Percentiles rank a stretch among this genome's conserved stretches.
These are phyloP conservation scores for Chesias legatella DNA, from an alignment of 2,888 invertebrate genomes.

Conservation along the genomic window DNA sequence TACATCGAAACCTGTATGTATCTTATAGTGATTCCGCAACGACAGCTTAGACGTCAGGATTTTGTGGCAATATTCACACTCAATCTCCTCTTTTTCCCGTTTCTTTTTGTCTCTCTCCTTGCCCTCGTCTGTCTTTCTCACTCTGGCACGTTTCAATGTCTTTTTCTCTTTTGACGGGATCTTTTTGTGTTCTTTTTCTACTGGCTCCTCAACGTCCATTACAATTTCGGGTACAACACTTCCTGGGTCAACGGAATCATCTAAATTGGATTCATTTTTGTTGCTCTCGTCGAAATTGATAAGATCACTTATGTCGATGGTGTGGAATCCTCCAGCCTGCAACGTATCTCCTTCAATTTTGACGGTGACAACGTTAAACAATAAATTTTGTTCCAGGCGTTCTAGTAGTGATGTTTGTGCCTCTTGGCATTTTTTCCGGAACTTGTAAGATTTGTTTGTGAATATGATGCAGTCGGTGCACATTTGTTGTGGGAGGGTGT, in stretches of 20 bases:
- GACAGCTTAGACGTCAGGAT: constrained; percentile 63
- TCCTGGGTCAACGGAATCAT: constrained; percentile 36
- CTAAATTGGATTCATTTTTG: constrained; percentile 7
- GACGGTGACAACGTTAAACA: too few species aligned
- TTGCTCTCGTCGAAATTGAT: constrained; percentile 15
- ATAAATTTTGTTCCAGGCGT: constrained; percentile 3
- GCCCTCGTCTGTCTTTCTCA: constrained; percentile 31
- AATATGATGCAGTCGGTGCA: constrained; percentile 38
- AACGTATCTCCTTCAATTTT: constrained; percentile 36
- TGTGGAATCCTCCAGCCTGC: constrained; percentile 17
- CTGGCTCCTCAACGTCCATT: too few species aligned
- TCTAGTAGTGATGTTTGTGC: constrained; percentile 32
- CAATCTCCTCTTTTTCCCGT: constrained; percentile 50
- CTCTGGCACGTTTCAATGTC: constrained; percentile 26
- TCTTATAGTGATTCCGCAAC: constrained; percentile 66
- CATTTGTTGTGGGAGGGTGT: constrained; percentile 40
- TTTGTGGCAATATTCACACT: constrained; percentile 69
- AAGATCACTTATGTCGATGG: constrained; percentile 44
- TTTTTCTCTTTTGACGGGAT: constrained; percentile 4
- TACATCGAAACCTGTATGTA: constrained; percentile 69
- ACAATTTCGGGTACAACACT: too few species aligned
- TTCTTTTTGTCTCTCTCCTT: constrained; percentile 31
- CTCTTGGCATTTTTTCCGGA: constrained; percentile 41
- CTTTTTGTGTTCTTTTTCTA: constrained; percentile 3
- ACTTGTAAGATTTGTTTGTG: constrained; percentile 37